Evolutionary conservation across 2,797 vertebrate species (phyloP), one percentile per base, ranked within the genome.

Genomic region (Lophotriccus pileatus): DNA sequence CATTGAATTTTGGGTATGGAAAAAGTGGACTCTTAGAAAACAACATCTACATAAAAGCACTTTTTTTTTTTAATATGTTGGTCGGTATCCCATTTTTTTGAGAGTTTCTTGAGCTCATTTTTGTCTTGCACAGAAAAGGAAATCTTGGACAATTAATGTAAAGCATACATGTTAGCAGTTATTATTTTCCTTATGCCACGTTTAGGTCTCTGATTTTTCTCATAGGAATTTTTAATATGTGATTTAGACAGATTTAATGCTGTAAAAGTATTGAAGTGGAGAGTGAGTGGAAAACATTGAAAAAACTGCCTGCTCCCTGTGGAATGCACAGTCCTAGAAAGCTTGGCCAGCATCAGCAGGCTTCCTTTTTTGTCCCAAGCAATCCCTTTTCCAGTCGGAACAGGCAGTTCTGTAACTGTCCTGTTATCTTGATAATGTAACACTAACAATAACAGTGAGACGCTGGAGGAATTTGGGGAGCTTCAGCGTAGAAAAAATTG

Each of bases 321-420:
- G 85, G 83, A 95, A 89, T 84, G 64, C n/a, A 19, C 44, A 78
- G 84, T 93, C 87, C 89, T 94, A 67, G 95, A 93, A 96, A 95
- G 84, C 53, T 92, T 94, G 76, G 81, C 88, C 68, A 72, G 39
- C 36, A 34, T 56, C 68, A 80, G 49, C 30, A 5, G 22, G 25
- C 84, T 94, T 93, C 47, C 56, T 79, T 89, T 81, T 55, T 82
- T 82, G 59, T 79, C 66, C 79, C 19, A 28, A 49, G 62, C 73
- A 84, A 84, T 56, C 34, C 28, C 19, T 93, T 89, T 85, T 46
- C 83, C 66, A 79, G 4, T 66, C 3, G 0, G 95, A 95, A 88
- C 95, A 94, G 70, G 83, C 83, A 86, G 89, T 94, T 87, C 95
- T 76, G 67, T 90, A 68, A 77, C 52, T 70, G 70, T 18, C 44